These are phyloP conservation scores for Paralichthys olivaceus DNA, from an alignment of 2,113 vertebrate species.

Conservation along the genomic window DNA sequence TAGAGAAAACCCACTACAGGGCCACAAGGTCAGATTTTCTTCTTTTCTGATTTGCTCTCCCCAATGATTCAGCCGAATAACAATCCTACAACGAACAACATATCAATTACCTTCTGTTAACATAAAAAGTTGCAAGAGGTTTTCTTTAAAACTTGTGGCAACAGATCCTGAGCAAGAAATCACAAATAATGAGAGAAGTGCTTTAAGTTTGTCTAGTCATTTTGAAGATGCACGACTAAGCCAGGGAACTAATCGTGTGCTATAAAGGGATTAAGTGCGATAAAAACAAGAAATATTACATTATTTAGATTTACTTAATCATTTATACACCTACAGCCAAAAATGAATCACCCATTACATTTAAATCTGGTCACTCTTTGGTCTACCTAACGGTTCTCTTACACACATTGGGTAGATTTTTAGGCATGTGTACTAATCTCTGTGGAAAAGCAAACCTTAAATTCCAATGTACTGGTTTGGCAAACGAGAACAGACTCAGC, in stretches of 20 bases:
- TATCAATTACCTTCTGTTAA: constrained; percentile 58
- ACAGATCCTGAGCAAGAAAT: constrained; percentile 26
- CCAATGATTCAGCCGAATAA: constrained; percentile 41
- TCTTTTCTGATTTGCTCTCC: constrained; percentile 20
- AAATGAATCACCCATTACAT: not conserved
- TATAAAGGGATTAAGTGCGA: not conserved
- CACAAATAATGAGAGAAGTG: not conserved
- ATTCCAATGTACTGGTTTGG: not conserved
- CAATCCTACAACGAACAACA: constrained; percentile 45
- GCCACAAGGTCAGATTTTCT: constrained; percentile 42
- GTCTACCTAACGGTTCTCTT: no score
- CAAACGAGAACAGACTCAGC: not conserved
- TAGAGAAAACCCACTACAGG: constrained; percentile 18
- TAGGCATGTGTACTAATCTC: not conserved
- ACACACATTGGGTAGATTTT: not conserved
- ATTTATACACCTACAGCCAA: not conserved
- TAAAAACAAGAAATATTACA: constrained; percentile 5
- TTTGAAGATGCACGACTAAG: constrained; percentile 14
- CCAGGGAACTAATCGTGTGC: constrained; percentile 2
- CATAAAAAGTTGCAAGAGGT: constrained; percentile 16
- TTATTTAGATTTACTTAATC: not conserved
- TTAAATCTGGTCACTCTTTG: no score
- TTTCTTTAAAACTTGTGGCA: constrained; percentile 12
- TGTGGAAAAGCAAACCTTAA: not conserved
- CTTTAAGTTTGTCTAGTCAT: not conserved